Evolutionary conservation across 2,797 vertebrate genomes (phyloP), one percentile per base, ranked within the genome.

Genomic region (Gymnopithys bicolor): DNA sequence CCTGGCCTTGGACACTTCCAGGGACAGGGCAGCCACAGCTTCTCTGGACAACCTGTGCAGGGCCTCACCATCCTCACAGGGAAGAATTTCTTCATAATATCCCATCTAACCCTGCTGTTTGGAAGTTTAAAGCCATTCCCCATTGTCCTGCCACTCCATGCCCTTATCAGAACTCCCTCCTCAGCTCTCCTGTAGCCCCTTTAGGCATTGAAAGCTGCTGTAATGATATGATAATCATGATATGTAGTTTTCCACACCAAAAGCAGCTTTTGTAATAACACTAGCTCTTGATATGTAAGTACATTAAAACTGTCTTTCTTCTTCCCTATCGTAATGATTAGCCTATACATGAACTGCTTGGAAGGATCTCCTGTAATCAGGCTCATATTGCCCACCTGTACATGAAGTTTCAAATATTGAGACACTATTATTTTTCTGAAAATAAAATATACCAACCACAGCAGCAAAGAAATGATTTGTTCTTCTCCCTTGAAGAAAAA

Each of bases 401-500:
- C 58, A 79, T 55, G 76, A 87, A 84, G 55, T 79, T 90, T 80
- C 82, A 55, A 81, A 60, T 49, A 92, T 46, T 41, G 39, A 84
- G 76, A 73, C 30, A 68, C 41, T 45, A 51, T 52, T 68, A 46
- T 75, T 94, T 93, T 95, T 84, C 92, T 66, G 67, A 58, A 95
- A 91, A 87, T 46, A 90, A 92, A 86, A 73, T 39, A 53, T 21
- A 91, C 45, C 59, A 46, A 30, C 41, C 33, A 79, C 1, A 8
- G 77, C 90, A 95, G 69, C 22, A 41, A 84, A 90, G 24, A 41
- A 28, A 19, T 83, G 45, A 45, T 92, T 77, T 93, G 32, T 82
- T 78, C 60, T 94, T 67, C 75, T 64, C 48, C 84, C 89, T 84
- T 89, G 35, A 86, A 93, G 75, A 89, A 97, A 93, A 96, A 96